phyloP scores from a whole-genome alignment of 2,888 invertebrate species.

The Eutolmus rufibarbis region DNA sequence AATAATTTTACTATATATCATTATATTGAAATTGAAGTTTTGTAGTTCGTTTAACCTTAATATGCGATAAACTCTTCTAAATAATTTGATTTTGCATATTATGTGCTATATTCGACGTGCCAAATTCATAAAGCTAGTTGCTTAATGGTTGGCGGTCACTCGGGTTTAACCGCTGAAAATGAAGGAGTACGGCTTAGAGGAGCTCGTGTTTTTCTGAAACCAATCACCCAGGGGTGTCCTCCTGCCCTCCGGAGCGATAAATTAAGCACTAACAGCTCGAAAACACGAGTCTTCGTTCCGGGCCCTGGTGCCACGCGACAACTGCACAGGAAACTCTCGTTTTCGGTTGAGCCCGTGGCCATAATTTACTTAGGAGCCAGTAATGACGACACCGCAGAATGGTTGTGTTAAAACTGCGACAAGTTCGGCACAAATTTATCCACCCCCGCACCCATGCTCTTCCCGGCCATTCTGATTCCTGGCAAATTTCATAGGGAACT shows the following conservation, averaged over 20 bases:
- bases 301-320: neutral
- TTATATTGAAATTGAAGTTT: too few relatives aligned
- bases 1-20: too few relatives aligned
- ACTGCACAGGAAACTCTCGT: neutral
- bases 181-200: neutral
- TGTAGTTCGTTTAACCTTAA: too few relatives aligned
- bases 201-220: neutral
- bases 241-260: neutral
- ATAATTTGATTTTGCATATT: too few relatives aligned
- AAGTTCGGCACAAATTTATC: neutral
- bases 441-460: too few relatives aligned
- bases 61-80: too few relatives aligned
- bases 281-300: neutral
- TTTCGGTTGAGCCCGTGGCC: neutral
- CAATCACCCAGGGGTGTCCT: neutral
- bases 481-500: neutral
- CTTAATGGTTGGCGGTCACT: neutral
- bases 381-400: constrained; percentile 11
- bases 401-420: neutral
- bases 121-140: too few relatives aligned
- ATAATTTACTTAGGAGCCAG: neutral
- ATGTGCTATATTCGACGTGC: too few relatives aligned
- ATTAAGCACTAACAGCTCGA: neutral
- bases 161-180: neutral
- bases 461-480: neutral